A percentile compares a stretch with the other conserved stretches of the same genome.
Conservation (phyloP, 2,797 vertebrate species). For the Mus caroli region DNA sequence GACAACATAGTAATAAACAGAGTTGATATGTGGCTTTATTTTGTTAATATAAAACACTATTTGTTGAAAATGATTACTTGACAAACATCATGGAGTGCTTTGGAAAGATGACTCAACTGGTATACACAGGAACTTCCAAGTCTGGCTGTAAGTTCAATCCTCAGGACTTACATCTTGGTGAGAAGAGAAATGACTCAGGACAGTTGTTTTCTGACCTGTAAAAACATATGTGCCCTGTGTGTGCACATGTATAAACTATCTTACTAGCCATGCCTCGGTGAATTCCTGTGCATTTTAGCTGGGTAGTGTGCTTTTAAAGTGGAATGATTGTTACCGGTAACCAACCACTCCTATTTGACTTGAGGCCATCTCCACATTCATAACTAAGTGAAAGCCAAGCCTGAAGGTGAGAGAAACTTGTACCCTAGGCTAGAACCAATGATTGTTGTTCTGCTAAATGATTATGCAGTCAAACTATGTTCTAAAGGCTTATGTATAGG, state of each 20-base stretch:
- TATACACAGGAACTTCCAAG: background rate
- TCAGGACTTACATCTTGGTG: background rate
- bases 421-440: no score
- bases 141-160: background rate
- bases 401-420: background rate
- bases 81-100: background rate
- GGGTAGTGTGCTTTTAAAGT: background rate
- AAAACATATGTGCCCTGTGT: background rate
- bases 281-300: background rate
- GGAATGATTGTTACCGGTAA: background rate
- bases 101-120: background rate
- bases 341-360: background rate
- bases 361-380: background rate
- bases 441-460: background rate
- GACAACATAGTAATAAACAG: background rate
- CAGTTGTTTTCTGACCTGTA: background rate
- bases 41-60: background rate
- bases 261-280: background rate
- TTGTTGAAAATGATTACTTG: background rate
- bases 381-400: background rate
- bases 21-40: background rate
- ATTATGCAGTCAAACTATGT: background rate
- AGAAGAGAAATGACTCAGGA: background rate
- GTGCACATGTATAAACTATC: background rate
- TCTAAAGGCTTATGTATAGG: background rate